phyloP scores from a whole-genome alignment of 2,888 invertebrate genomes.

The Callinectes sapidus region DNA sequence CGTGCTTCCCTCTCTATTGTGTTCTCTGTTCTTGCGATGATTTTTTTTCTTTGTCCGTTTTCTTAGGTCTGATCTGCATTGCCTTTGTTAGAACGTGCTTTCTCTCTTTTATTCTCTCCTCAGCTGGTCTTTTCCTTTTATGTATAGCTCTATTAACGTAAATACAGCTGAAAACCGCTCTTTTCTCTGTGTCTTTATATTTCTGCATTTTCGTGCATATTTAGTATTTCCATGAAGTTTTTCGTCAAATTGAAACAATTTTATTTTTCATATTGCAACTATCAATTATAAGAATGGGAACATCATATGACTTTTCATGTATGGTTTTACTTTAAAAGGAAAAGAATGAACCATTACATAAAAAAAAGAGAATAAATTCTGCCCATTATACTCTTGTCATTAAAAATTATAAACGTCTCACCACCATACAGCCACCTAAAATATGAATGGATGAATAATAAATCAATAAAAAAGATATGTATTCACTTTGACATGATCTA shows the following conservation, averaged over 20 bases:
- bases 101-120: background rate
- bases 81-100: no score
- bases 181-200: background rate
- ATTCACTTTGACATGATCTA: no score
- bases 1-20: background rate
- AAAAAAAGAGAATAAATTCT: background rate
- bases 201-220: background rate
- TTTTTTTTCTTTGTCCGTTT: background rate
- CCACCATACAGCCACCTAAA: no score
- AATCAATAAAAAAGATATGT: no score
- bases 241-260: background rate
- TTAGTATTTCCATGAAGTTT: background rate
- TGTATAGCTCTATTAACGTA: background rate
- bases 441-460: no score
- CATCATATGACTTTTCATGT: background rate
- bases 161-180: background rate
- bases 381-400: background rate
- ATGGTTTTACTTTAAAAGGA: background rate
- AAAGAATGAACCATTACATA: background rate
- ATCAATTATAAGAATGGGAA: background rate
- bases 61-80: no score
- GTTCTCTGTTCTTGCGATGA: background rate
- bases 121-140: background rate
- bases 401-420: background rate
- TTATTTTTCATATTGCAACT: background rate